Conservation (phyloP, 2,888 invertebrate species). For the Rhimphoctona megacephalus region DNA sequence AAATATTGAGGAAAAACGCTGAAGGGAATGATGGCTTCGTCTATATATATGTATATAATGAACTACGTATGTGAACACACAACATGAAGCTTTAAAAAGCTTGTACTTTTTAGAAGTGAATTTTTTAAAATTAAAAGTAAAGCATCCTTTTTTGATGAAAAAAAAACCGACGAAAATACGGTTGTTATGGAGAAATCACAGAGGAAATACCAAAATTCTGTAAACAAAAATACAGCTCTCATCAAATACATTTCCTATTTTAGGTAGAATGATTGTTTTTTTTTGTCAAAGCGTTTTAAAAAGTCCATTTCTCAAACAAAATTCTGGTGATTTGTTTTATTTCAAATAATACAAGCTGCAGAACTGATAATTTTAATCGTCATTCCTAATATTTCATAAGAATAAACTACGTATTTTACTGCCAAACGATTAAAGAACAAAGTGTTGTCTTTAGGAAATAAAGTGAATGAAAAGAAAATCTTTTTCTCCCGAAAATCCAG, state of each 20-base stretch:
- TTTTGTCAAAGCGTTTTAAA: neutral
- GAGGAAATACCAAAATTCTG: neutral
- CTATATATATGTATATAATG: neutral
- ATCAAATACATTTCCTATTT: neutral
- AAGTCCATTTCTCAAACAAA: neutral
- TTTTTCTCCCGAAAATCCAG: neutral
- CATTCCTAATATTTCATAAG: neutral
- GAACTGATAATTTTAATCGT: neutral
- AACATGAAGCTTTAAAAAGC: neutral
- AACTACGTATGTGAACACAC: neutral
- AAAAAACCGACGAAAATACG: neutral
- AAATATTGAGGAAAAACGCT: constrained; percentile 52
- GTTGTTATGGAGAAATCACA: neutral
- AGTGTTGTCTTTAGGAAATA: neutral
- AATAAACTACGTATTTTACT: neutral
- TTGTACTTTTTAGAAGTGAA: neutral
- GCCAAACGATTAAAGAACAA: neutral
- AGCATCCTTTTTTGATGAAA: constrained; percentile 9
- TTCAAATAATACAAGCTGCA: neutral
- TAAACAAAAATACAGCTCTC: neutral
- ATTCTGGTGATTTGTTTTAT: neutral
- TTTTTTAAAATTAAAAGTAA: neutral
- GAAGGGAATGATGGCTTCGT: constrained; percentile 13
- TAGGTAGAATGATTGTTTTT: neutral
- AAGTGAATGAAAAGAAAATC: neutral